Conservation (phyloP, 2,113 vertebrate species). For the Lota lota region DNA sequence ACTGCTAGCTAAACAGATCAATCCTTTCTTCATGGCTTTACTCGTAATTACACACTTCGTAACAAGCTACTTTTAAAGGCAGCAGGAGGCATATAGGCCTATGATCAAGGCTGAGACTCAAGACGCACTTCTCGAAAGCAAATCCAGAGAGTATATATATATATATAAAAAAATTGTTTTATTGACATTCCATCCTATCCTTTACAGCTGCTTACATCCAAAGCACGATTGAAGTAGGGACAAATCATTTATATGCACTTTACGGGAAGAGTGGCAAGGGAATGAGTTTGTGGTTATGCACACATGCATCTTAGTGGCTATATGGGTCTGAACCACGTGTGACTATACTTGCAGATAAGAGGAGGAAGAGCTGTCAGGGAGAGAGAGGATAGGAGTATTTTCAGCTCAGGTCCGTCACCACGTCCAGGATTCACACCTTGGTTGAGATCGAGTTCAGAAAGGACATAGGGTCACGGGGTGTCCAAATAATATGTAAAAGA, state of each 20-base stretch:
- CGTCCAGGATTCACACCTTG: background rate
- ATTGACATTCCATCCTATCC: too few relatives aligned
- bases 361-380: background rate
- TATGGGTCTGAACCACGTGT: background rate
- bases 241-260: background rate
- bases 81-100: too few relatives aligned
- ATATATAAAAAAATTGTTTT: too few relatives aligned
- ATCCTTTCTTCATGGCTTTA: slow-evolving; percentile 12
- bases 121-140: background rate
- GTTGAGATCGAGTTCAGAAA: background rate
- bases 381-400: background rate
- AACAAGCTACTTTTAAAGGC: too few relatives aligned
- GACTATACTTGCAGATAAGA: background rate
- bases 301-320: background rate
- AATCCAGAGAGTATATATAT: slow-evolving; percentile 7
- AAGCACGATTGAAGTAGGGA: background rate
- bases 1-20: slow-evolving; percentile 21
- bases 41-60: too few relatives aligned
- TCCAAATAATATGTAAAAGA: background rate
- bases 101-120: too few relatives aligned
- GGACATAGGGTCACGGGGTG: background rate
- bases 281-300: background rate
- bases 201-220: too few relatives aligned
- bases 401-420: slow-evolving; percentile 4
- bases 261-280: background rate